phyloP scores from a whole-genome alignment of 1,140 invertebrate genomes.

The Gonatopus flavifemur region DNA sequence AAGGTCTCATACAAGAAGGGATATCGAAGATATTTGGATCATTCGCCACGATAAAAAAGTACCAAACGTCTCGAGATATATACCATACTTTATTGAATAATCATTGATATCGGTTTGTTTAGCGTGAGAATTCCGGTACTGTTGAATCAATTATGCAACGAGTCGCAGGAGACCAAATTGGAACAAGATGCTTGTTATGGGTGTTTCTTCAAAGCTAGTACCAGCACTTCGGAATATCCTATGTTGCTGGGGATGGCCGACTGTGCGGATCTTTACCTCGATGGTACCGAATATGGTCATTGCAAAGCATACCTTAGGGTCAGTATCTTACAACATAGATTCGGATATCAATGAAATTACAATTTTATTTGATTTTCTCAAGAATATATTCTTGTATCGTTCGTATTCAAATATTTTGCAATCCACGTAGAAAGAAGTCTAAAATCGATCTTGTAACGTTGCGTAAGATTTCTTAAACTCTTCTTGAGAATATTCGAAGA shows the following conservation, averaged over 20 bases:
- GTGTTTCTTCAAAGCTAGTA: conserved; percentile 41
- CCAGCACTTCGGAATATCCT: conserved; percentile 32
- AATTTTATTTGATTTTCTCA: no score
- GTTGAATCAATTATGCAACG: conserved; percentile 45
- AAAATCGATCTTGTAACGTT: no score
- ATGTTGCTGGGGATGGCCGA: conserved; percentile 34
- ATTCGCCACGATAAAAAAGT: conserved; percentile 21
- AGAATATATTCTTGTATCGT: no score
- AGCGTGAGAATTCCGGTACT: conserved; percentile 40
- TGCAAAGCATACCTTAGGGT: conserved; percentile 41
- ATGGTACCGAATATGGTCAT: conserved; percentile 38
- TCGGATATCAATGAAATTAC: not conserved
- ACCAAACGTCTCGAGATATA: not conserved
- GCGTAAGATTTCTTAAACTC: no score
- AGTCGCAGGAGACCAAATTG: conserved; percentile 31
- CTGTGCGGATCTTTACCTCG: conserved; percentile 41
- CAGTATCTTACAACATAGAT: no score
- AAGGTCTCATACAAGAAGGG: conserved; percentile 25
- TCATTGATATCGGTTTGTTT: conserved; percentile 10
- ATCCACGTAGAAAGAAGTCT: no score
- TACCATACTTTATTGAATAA: conserved; percentile 3
- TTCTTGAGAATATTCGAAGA: no score
- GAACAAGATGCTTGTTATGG: conserved; percentile 47
- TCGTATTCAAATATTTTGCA: no score
- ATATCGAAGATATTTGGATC: conserved; percentile 31